phyloP scores from a whole-genome alignment of 2,888 invertebrate genomes.

The Chaetogeoica ovagalla region DNA sequence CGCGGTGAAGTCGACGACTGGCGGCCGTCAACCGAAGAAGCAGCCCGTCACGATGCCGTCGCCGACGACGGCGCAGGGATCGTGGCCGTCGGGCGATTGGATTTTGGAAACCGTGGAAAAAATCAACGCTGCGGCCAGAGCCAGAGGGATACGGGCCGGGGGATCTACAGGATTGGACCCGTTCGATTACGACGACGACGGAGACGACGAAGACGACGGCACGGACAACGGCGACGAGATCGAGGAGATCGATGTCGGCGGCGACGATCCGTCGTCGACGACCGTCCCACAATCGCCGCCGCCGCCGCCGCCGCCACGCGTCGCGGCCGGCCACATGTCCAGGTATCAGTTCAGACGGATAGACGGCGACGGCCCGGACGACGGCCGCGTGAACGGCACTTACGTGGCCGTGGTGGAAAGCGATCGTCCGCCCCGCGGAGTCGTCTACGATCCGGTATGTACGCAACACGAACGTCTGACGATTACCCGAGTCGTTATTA shows the following conservation, averaged over 20 bases:
- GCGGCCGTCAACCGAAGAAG: not conserved
- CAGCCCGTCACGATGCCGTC: not conserved
- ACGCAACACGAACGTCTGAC: not conserved
- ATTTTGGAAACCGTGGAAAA: constrained; percentile 26
- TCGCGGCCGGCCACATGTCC: constrained; percentile 31
- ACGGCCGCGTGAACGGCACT: constrained; percentile 36
- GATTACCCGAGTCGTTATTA: no score
- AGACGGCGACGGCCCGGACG: constrained; percentile 22
- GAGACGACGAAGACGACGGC: constrained; percentile 12
- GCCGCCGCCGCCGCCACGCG: not conserved
- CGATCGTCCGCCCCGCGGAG: constrained; percentile 7
- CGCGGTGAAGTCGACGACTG: no score
- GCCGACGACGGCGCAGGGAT: not conserved
- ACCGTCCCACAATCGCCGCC: not conserved
- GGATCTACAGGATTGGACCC: not conserved
- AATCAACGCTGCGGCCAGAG: constrained; percentile 6
- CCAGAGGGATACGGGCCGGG: not conserved
- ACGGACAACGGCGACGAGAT: constrained; percentile 9
- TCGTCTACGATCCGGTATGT: constrained; percentile 26
- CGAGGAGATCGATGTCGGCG: constrained; percentile 16
- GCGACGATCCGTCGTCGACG: not conserved
- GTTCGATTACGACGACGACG: constrained; percentile 17
- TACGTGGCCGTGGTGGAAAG: constrained; percentile 46
- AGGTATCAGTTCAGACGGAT: constrained; percentile 42
- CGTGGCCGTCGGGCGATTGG: constrained; percentile 40